phyloP scores from a whole-genome alignment of 2,888 invertebrate species.

The Xanthia icteritia region DNA sequence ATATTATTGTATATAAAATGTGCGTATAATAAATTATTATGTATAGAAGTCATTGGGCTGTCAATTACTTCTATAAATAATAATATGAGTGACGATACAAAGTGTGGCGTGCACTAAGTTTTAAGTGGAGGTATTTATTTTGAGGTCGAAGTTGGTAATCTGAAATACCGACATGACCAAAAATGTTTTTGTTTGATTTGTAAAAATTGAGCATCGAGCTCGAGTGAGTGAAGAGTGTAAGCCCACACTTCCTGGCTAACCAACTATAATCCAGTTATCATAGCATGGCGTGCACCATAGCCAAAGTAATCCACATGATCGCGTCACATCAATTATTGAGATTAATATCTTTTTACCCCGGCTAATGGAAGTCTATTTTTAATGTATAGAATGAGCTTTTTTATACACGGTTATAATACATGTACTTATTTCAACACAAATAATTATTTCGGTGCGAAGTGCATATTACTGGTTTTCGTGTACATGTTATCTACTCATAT shows the following conservation, averaged over 20 bases:
- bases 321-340: conserved; percentile 1
- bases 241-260: neutral
- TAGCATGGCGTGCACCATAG: neutral
- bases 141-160: neutral
- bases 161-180: neutral
- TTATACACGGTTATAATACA: neutral
- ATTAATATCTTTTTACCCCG: neutral
- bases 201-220: neutral
- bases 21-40: too few relatives aligned
- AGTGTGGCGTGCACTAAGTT: neutral
- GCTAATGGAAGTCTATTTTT: neutral
- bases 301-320: neutral
- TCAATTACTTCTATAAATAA: too few relatives aligned
- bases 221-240: neutral
- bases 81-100: too few relatives aligned
- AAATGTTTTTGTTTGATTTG: neutral
- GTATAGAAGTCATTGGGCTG: too few relatives aligned
- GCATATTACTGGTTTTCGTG: too few relatives aligned
- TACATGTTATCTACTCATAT: too few relatives aligned
- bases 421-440: neutral
- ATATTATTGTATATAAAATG: too few relatives aligned
- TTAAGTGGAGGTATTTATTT: neutral
- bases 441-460: neutral
- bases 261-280: neutral
- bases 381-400: neutral